Base-by-base conservation (phyloP, 2,797 vertebrate genomes). In the Enteromius mattozi region DNA sequence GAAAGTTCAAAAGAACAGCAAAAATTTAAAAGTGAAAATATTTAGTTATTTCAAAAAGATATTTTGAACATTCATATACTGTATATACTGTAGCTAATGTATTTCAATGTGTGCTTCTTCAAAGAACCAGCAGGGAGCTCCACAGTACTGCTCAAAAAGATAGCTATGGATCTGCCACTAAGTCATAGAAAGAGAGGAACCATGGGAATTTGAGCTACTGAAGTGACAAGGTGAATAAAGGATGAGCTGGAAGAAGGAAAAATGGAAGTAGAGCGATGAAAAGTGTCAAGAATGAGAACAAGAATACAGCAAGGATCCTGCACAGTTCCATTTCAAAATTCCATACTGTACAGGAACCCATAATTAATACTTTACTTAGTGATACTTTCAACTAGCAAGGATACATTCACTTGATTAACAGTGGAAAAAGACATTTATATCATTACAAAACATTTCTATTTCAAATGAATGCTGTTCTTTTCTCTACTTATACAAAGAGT, bases 251-350 rank as follows among this genome's bases (percentile, higher is more conserved):
- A 21, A 37, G 56, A n/a, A 89, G 91, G 91, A 91, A 91, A 92
- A 90, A 92, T 91, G 88, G 92, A 94, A 92, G 92, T 89, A 93
- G 92, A 91, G 93, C 91, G 88, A 92, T 88, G 93, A 90, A 93
- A 88, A 93, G 88, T 90, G 93, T 92, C 93, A 92, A 92, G 33
- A 78, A 78, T 42, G 8, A 19, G 35, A 78, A 61, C 5, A n/a
- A 76, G n/a, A 27, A 13, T 19, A 40, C 19, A 78, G 56, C 76
- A 63, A 77, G n/a, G 47, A 16, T 49, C 14, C 47, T 49, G 1
- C 4, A 49, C 47, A 49, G 14, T 49, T 49, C 47, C 47, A 49
- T 49, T 47, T 16, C 45, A 47, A 47, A 14, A 47, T 16, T 12
- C 45, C 45, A 47, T 47, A 47, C 45, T 14, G 49, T 51, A 17